Evolutionary conservation across 2,113 vertebrate species (phyloP), one percentile per base, ranked within the genome.

Genomic region (Corythornis cristatus): DNA sequence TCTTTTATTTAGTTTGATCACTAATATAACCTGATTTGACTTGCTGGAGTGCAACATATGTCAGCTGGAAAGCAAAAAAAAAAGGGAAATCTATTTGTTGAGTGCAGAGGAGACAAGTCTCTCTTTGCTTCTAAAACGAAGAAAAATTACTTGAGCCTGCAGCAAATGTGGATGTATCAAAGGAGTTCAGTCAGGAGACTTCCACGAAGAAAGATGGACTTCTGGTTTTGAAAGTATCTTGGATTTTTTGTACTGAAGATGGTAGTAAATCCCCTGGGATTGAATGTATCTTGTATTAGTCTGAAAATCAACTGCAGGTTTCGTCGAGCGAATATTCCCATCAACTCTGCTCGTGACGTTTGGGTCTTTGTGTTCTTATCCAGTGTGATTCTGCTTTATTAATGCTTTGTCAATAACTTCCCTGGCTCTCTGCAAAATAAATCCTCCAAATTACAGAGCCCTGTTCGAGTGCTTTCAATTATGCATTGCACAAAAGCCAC

Each of bases 141-240:
- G 50, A 45, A 66, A 64, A 86, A 37, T 0, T 0, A 82, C 31
- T 12, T 4, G 25, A 86, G 11, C 3, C 40, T 12, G 4, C 6
- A 22, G 53, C 12, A 86, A 65, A 29, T 4, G 22, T 11, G 31
- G 50, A 20, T 43, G 17, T 14, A 26, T 43, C 16, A 51, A 31
- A 15, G 22, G 53, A 62, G 11, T 4, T 12, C 25, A 31, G 45
- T 18, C 18, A 22, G 46, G 33, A 74, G 23, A 17, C 4, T 54
- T 12, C 8, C 23, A 54, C 5, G 17, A 50, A 61, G 20, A 33
- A 62, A 35, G 14, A 53, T 4, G 22, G 48, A 5, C 5, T 66
- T 81, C 50, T 37, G 2, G 40, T 60, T 64, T 35, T 71, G 17
- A n/a, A 12, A 77, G 4, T 14, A 23, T 17, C 80, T 81, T 16